phyloP scores from a whole-genome alignment of 2,888 invertebrate species.

The Eristalis arbustorum region DNA sequence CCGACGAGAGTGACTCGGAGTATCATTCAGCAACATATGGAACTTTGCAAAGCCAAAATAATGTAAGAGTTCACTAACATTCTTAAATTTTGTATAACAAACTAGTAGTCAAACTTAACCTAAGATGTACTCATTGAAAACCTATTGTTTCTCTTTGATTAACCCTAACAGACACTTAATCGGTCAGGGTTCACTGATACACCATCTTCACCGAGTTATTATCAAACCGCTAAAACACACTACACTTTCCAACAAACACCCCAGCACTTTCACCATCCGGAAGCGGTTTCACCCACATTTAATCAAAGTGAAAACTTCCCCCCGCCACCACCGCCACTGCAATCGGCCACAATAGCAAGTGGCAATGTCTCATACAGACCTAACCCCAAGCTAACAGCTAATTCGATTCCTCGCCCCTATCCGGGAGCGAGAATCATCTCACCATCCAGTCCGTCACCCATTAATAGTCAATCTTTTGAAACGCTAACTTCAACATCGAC shows the following conservation, averaged over 20 bases:
- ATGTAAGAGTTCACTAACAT: constrained; percentile 74
- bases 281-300: constrained; percentile 78
- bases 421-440: constrained; percentile 76
- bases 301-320: constrained; percentile 76
- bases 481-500: constrained; percentile 73
- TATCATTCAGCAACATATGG: constrained; percentile 76
- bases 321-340: constrained; percentile 79
- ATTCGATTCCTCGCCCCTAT: constrained; percentile 80
- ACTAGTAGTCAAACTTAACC: constrained; percentile 46
- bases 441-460: constrained; percentile 74
- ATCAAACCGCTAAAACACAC: constrained; percentile 75
- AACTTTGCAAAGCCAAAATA: constrained; percentile 77
- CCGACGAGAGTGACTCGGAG: constrained; percentile 85
- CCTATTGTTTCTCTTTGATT: constrained; percentile 10
- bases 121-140: not conserved
- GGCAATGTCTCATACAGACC: constrained; percentile 76
- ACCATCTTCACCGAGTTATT: constrained; percentile 78
- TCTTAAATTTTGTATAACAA: not conserved
- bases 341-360: constrained; percentile 77
- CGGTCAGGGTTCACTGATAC: constrained; percentile 77
- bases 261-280: constrained; percentile 79
- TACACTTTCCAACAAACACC: constrained; percentile 74
- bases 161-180: constrained; percentile 76
- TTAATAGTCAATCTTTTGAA: constrained; percentile 77
- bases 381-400: constrained; percentile 80